These are phyloP conservation scores for Coecobrya sp. DNA, from an alignment of 2,888 invertebrate genomes.

Conservation along the genomic window DNA sequence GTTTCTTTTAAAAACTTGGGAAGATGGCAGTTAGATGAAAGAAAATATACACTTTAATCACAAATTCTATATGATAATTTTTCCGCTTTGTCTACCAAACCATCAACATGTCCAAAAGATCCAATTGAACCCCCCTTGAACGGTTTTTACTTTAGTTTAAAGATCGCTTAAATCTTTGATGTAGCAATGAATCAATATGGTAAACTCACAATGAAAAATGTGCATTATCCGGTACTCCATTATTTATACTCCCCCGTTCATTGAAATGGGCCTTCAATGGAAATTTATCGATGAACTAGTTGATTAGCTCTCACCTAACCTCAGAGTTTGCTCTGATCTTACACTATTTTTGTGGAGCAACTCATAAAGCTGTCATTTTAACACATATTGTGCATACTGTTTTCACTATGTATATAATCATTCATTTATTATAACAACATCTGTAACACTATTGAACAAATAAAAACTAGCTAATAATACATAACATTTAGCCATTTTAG, in stretches of 20 bases:
- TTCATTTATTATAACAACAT: constrained; percentile 55
- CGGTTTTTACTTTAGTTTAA: too few relatives aligned
- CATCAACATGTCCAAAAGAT: too few relatives aligned
- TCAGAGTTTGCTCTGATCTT: too few relatives aligned
- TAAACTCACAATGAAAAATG: background rate
- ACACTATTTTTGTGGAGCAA: constrained; percentile 9
- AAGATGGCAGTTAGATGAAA: background rate
- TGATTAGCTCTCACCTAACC: constrained; percentile 22
- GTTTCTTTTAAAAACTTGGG: background rate
- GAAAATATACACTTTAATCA: background rate
- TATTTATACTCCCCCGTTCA: background rate
- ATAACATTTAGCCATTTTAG: background rate
- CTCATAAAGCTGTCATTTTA: constrained; percentile 58
- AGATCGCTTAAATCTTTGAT: too few relatives aligned
- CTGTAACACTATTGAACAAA: constrained; percentile 58
- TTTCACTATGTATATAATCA: constrained; percentile 14
- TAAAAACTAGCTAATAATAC: background rate
- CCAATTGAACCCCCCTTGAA: too few relatives aligned
- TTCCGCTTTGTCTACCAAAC: too few relatives aligned
- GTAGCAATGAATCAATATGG: too few relatives aligned
- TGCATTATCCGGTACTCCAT: background rate
- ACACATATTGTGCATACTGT: constrained; percentile 33
- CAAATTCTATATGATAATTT: too few relatives aligned
- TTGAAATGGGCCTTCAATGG: background rate
- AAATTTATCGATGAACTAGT: constrained; percentile 21